Percentiles rank a stretch among this genome's conserved stretches.
Conservation (phyloP, 2,888 invertebrate species). For the Terebella lapidaria region DNA sequence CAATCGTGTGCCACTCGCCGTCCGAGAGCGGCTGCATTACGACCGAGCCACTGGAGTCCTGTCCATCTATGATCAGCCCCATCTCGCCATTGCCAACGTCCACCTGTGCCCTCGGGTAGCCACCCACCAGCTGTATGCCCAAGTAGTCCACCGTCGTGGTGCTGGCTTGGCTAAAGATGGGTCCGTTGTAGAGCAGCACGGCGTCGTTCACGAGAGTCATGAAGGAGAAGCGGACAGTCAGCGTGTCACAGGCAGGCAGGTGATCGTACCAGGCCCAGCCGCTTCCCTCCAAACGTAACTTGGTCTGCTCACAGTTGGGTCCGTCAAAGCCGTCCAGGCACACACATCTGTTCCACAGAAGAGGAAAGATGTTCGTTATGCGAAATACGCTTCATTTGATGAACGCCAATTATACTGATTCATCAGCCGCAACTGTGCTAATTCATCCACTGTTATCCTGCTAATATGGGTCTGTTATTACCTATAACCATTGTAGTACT, state of each 20-base stretch:
- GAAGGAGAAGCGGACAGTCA: conserved; percentile 91
- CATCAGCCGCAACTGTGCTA: too few species aligned
- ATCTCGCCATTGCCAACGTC: conserved; percentile 66
- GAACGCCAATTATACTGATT: too few species aligned
- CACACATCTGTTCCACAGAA: conserved; percentile 62
- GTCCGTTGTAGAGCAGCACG: conserved; percentile 90
- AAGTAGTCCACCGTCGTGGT: conserved; percentile 69
- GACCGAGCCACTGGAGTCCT: conserved; percentile 23
- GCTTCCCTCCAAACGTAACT: conserved; percentile 82
- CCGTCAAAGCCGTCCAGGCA: conserved; percentile 91
- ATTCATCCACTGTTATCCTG: too few species aligned
- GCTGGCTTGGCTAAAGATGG: conserved; percentile 59
- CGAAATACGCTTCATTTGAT: background rate
- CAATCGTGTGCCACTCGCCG: conserved; percentile 91
- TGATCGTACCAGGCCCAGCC: conserved; percentile 99
- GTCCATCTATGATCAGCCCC: conserved; percentile 7
- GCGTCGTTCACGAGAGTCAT: conserved; percentile 78
- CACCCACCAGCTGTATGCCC: conserved; percentile 85
- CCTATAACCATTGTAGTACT: conserved; percentile 16
- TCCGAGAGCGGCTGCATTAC: conserved; percentile 66
- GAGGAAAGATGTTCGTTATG: background rate
- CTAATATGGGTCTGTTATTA: too few species aligned
- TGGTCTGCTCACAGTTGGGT: conserved; percentile 90
- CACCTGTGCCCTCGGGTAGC: conserved; percentile 82
- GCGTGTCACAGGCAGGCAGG: conserved; percentile 74